Conservation (phyloP, 2,113 vertebrate genomes). For the Calidris pugnax region DNA sequence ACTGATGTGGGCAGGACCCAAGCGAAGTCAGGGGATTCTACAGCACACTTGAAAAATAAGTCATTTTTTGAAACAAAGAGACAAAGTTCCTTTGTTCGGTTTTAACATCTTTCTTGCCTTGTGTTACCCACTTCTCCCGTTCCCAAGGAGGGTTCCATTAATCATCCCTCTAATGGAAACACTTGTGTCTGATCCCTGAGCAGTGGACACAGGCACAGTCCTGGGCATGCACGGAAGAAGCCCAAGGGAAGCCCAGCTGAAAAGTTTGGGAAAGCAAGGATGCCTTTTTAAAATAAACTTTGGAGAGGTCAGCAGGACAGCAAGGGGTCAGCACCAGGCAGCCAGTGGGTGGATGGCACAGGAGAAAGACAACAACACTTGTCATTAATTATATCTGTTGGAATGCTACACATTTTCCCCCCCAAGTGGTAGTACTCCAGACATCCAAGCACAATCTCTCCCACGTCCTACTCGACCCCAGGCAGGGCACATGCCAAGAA, state of each 20-base stretch:
- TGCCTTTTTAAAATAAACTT: constrained; percentile 74
- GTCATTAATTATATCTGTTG: constrained; percentile 80
- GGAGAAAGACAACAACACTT: constrained; percentile 73
- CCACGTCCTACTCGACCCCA: constrained; percentile 69
- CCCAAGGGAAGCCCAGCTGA: constrained; percentile 59
- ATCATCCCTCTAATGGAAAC: constrained; percentile 65
- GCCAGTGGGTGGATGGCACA: constrained; percentile 73
- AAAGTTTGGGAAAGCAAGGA: constrained; percentile 67
- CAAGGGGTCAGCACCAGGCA: constrained; percentile 69
- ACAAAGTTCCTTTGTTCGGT: constrained; percentile 52
- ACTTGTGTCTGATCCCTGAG: constrained; percentile 53
- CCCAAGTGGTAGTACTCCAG: constrained; percentile 66
- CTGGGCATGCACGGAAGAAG: constrained; percentile 50
- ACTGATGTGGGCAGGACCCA: not conserved
- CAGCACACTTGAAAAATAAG: not conserved
- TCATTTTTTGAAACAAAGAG: constrained; percentile 43
- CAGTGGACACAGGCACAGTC: constrained; percentile 22
- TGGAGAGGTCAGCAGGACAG: constrained; percentile 62
- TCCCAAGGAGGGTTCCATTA: constrained; percentile 63
- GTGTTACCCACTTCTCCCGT: constrained; percentile 9
- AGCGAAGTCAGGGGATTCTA: not conserved
- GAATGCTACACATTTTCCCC: constrained; percentile 66
- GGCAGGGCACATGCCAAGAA: constrained; percentile 74
- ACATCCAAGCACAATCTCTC: constrained; percentile 64
- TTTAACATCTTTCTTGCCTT: constrained; percentile 6